These are phyloP conservation scores for Metacarcinus magister DNA, from an alignment of 2,888 invertebrate species.

Conservation along the genomic window DNA sequence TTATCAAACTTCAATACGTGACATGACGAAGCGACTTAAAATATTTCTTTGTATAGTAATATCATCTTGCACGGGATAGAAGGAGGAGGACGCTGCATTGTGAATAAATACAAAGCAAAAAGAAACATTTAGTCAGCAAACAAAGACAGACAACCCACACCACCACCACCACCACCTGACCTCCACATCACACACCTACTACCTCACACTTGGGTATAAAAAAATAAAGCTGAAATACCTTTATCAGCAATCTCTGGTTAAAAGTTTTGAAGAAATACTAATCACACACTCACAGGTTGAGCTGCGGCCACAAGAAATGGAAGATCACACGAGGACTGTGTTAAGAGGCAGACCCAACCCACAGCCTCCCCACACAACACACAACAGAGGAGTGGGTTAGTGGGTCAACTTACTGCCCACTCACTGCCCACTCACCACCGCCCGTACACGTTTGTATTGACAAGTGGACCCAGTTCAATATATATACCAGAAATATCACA, in stretches of 20 bases:
- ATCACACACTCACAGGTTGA: constrained; percentile 76
- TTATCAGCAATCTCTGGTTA: constrained; percentile 79
- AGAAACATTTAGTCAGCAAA: constrained; percentile 67
- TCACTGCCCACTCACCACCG: constrained; percentile 61
- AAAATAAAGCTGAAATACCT: constrained; percentile 76
- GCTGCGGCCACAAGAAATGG: constrained; percentile 81
- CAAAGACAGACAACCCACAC: constrained; percentile 61
- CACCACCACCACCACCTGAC: constrained; percentile 54
- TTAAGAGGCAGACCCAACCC: constrained; percentile 63
- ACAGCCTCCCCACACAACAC: constrained; percentile 64
- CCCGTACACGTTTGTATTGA: constrained; percentile 73
- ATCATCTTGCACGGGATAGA: not conserved
- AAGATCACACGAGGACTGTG: constrained; percentile 79
- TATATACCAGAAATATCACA: constrained; percentile 79
- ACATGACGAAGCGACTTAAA: constrained; percentile 36
- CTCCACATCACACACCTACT: constrained; percentile 53
- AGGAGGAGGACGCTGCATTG: constrained; percentile 52
- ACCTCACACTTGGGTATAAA: constrained; percentile 65
- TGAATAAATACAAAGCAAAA: constrained; percentile 51
- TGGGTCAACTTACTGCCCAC: not conserved
- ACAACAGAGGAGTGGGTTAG: constrained; percentile 49
- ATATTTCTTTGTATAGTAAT: constrained; percentile 32
- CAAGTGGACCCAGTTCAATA: constrained; percentile 78
- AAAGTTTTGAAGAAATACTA: constrained; percentile 70
- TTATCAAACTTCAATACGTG: not conserved